Percentiles rank a stretch among this genome's conserved stretches.
These are phyloP conservation scores for Aporrectodea caliginosa DNA, from an alignment of 1,140 invertebrate genomes.

Conservation along the genomic window DNA sequence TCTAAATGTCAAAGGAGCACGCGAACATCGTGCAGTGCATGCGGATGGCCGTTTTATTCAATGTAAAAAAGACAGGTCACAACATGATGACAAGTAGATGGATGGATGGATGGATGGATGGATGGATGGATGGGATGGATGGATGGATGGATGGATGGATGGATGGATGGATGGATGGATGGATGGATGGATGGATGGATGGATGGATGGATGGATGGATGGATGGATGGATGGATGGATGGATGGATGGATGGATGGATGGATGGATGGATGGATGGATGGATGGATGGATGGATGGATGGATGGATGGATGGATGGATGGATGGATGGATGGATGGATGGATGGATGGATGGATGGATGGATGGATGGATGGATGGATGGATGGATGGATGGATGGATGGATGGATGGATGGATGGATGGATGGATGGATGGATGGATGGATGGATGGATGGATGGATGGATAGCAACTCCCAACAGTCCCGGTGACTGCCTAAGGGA, in stretches of 20 bases:
- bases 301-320: not conserved
- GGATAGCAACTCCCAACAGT: too few species aligned
- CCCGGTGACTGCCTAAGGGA: too few species aligned
- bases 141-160: conserved; percentile 23
- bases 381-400: conserved; percentile 24
- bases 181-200: conserved; percentile 24
- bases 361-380: not conserved
- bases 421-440: conserved; percentile 24
- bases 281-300: not conserved
- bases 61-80: too few species aligned
- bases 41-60: too few species aligned
- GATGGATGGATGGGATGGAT: not conserved
- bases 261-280: not conserved
- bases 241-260: not conserved
- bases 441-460: conserved; percentile 24
- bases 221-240: conserved; percentile 17
- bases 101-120: conserved; percentile 7
- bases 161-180: conserved; percentile 23
- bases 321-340: not conserved
- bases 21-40: too few species aligned
- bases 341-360: not conserved
- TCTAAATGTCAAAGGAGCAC: too few species aligned
- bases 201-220: conserved; percentile 24
- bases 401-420: conserved; percentile 23
- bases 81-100: too few species aligned